Evolutionary conservation across 2,888 invertebrate species (phyloP).

Genomic region (Sesamia inferens): DNA sequence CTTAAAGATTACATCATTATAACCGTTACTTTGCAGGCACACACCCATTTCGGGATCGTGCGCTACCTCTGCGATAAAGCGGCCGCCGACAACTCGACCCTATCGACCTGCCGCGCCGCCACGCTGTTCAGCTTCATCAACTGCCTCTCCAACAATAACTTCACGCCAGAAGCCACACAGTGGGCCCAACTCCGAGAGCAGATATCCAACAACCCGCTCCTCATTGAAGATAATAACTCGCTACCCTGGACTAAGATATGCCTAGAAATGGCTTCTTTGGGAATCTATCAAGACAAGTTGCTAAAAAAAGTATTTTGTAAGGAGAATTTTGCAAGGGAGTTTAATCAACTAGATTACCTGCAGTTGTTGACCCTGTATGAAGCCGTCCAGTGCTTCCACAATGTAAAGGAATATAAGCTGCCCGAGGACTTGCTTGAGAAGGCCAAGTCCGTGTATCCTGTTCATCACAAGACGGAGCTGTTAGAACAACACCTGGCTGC

Average conservation of each 20-base stretch:
- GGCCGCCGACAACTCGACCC: constrained; percentile 76
- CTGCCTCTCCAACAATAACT: constrained; percentile 90
- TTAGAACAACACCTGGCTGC: constrained; percentile 85
- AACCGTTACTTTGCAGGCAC: constrained; percentile 80
- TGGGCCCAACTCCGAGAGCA: constrained; percentile 88
- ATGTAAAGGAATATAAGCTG: constrained; percentile 78
- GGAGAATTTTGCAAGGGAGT: constrained; percentile 81
- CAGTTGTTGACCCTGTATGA: constrained; percentile 90
- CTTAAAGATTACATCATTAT: background rate
- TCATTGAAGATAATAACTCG: constrained; percentile 78
- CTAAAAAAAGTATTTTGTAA: constrained; percentile 87
- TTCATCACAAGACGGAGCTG: constrained; percentile 76
- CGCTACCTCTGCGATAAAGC: constrained; percentile 89
- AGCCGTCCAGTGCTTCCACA: constrained; percentile 85
- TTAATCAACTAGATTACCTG: constrained; percentile 83
- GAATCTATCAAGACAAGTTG: constrained; percentile 89
- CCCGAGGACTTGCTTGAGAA: constrained; percentile 78
- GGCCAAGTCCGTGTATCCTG: constrained; percentile 76
- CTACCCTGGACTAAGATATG: constrained; percentile 89
- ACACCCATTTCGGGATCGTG: constrained; percentile 89
- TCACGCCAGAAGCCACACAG: constrained; percentile 85
- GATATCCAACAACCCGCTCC: constrained; percentile 80
- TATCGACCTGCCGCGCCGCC: constrained; percentile 80
- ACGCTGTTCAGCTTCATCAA: constrained; percentile 87
- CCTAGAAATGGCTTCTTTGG: constrained; percentile 90